Evolutionary conservation across 2,888 invertebrate genomes (phyloP).

Genomic region (Beris chalybata): DNA sequence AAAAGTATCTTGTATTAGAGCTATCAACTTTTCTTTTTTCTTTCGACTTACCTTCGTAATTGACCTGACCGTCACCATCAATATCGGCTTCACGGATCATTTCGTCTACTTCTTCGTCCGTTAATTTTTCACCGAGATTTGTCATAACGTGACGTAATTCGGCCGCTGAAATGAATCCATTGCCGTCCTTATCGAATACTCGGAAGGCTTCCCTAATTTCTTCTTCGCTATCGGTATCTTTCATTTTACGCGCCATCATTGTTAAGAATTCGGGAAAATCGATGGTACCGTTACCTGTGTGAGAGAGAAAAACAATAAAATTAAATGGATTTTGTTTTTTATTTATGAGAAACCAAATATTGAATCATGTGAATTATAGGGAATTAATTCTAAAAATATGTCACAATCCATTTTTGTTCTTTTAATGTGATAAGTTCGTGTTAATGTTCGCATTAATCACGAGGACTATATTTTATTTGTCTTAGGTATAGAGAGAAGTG

Average conservation of each 20-base stretch:
- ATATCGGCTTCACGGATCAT: slow-evolving; percentile 99
- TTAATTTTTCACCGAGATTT: slow-evolving; percentile 98
- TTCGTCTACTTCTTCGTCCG: slow-evolving; percentile 98
- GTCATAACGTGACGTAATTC: slow-evolving; percentile 99
- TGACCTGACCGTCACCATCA: slow-evolving; percentile 97
- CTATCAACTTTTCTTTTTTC: neutral
- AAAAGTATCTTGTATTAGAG: too few species aligned
- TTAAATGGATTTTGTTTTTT: neutral
- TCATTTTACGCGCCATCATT: slow-evolving; percentile 99
- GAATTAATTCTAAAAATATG: too few species aligned
- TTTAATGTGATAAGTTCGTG: neutral
- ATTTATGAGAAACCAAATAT: neutral
- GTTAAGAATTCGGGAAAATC: slow-evolving; percentile 99
- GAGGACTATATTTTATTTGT: neutral
- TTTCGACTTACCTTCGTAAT: slow-evolving; percentile 52
- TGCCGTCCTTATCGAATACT: slow-evolving; percentile 99
- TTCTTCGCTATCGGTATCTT: slow-evolving; percentile 99
- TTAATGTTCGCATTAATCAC: slow-evolving; percentile 14
- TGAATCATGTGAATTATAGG: too few species aligned
- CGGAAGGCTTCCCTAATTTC: slow-evolving; percentile 99
- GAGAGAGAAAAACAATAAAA: neutral
- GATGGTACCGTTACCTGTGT: slow-evolving; percentile 95
- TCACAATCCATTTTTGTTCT: too few species aligned
- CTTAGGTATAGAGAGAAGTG: slow-evolving; percentile 6
- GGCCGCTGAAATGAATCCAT: slow-evolving; percentile 98